Conservation (phyloP, 1,140 invertebrate species). For the Medauroidea extradentata region DNA sequence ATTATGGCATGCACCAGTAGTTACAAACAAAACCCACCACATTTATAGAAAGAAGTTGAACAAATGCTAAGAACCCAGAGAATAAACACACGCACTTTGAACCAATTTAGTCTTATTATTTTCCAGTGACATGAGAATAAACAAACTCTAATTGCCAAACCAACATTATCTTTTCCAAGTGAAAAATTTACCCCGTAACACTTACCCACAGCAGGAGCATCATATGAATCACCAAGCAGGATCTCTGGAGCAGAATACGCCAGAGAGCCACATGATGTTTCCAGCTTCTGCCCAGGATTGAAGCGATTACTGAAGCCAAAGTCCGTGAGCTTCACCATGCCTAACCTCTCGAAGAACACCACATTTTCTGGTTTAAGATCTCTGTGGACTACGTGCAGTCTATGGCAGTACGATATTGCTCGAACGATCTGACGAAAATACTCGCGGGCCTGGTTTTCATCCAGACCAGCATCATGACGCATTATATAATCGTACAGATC, state of each 20-base stretch:
- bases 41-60: no score
- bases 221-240: constrained; percentile 90
- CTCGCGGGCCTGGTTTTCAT: constrained; percentile 72
- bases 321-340: constrained; percentile 97
- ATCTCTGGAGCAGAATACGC: constrained; percentile 99
- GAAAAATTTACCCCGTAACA: no score
- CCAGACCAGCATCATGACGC: constrained; percentile 79
- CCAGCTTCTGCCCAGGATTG: constrained; percentile 93
- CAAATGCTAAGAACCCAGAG: no score
- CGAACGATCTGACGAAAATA: constrained; percentile 95
- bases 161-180: no score
- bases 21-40: no score
- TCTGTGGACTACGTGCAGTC: constrained; percentile 86
- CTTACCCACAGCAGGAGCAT: constrained; percentile 88
- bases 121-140: no score
- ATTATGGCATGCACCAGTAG: no score
- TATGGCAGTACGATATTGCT: constrained; percentile 97
- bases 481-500: constrained; percentile 99
- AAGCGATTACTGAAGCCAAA: constrained; percentile 99
- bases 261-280: constrained; percentile 98
- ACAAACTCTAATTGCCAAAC: no score
- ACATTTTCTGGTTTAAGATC: constrained; percentile 99
- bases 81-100: no score
- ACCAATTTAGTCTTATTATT: no score
- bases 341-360: constrained; percentile 96